Evolutionary conservation across 2,888 invertebrate species (phyloP), one percentile per base, ranked within the genome.

Genomic region (Lysandra coridon): DNA sequence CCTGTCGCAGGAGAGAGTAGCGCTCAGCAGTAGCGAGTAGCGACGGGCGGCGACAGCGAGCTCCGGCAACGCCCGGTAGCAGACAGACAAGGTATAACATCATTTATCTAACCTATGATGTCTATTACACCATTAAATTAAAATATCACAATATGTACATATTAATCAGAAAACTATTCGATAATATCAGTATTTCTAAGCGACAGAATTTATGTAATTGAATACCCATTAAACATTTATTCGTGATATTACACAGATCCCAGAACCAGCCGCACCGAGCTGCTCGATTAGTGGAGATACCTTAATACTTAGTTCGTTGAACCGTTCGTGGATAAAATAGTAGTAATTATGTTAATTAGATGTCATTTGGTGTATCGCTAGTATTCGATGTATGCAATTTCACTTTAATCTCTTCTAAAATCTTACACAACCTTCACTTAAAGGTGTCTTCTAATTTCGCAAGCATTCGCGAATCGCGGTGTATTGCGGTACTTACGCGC

Each of bases 101-200:
- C 83, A 86, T 90, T 90, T 90, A 88, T 88, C 88, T 89, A 90
- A 88, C 88, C 91, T 89, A 90, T 87, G 86, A 88, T 87, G 88
- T 90, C 89, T 92, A 93, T 90, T 90, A 87, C 89, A 91, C 88
- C 89, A 90, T 93, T 92, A 92, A 91, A 93, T 91, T 92, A 92
- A 92, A 92, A 93, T 94, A 94, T 94, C 94, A 94, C 94, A 93
- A 91, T 94, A 94, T 94, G 92, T 94, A 94, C 93, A 94, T 87
- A 91, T 90, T 90, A 91, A 89, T 88, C 87, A 87, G 88, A 87
- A 89, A 86, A 90, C 90, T 86, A 91, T 88, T 89, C 88, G 85
- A 87, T 90, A 92, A 91, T 91, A 92, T 92, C 90, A 90, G 86
- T 86, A 83, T 80, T 75, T 80, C 81, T 81, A 82, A 76, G 81